phyloP scores from a whole-genome alignment of 2,797 vertebrate species.

The Sebastes taczanowskii region DNA sequence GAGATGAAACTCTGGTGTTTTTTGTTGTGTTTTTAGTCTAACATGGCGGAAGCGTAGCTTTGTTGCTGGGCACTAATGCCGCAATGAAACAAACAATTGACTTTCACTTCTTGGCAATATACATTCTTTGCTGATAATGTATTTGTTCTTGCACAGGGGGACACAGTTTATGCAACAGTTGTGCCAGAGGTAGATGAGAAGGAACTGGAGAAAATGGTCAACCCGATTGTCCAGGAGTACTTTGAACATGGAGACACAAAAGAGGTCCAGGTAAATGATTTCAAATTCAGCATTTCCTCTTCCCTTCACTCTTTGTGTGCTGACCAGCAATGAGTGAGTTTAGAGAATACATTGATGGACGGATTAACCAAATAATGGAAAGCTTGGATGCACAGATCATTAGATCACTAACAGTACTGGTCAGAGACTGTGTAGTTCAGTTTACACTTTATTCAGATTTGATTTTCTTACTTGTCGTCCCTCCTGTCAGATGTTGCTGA shows the following conservation, averaged over 20 bases:
- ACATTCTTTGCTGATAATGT: neutral
- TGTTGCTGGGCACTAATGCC: too few species aligned
- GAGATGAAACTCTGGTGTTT: too few species aligned
- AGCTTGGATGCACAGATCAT: neutral
- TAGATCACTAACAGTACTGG: neutral
- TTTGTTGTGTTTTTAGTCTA: too few species aligned
- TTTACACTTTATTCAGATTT: neutral
- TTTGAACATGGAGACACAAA: slow-evolving; percentile 91
- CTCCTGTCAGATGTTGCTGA: slow-evolving; percentile 83
- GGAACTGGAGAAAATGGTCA: slow-evolving; percentile 88
- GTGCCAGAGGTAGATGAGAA: slow-evolving; percentile 87
- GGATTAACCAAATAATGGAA: neutral
- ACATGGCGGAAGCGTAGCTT: too few species aligned
- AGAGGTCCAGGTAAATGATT: slow-evolving; percentile 85
- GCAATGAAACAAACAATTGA: too few species aligned
- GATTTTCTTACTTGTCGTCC: neutral
- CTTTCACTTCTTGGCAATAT: too few species aligned
- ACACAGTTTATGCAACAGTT: slow-evolving; percentile 88
- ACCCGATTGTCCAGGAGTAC: slow-evolving; percentile 90
- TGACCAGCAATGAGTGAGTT: neutral
- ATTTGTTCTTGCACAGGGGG: slow-evolving; percentile 75
- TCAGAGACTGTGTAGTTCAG: neutral
- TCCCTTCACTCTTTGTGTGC: neutral
- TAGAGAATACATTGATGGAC: neutral
- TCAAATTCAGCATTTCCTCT: neutral